phyloP scores from a whole-genome alignment of 2,888 invertebrate species.

The Seira musarum region DNA sequence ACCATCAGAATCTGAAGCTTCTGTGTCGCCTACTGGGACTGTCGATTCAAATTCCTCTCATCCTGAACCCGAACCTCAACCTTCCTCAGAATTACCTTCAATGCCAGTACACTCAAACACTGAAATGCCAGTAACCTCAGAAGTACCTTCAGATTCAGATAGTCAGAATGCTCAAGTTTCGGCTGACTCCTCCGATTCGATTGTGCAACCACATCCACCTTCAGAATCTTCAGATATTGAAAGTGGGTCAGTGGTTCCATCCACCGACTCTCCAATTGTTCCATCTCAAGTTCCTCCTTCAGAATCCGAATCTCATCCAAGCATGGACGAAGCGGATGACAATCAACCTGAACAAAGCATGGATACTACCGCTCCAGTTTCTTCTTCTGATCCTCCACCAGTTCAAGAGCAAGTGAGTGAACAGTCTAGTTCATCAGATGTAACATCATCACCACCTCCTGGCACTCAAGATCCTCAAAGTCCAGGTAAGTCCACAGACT shows the following conservation, averaged over 20 bases:
- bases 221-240: not conserved
- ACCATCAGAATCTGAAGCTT: not conserved
- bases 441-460: constrained; percentile 24
- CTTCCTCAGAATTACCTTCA: no score
- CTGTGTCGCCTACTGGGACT: not conserved
- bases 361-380: not conserved
- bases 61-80: not conserved
- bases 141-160: no score
- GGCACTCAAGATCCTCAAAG: constrained; percentile 26
- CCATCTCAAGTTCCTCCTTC: not conserved
- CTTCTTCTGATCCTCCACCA: not conserved
- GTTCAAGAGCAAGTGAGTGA: no score
- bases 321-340: not conserved
- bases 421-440: no score
- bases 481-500: constrained; percentile 55
- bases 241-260: no score
- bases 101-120: no score
- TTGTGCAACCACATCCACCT: no score
- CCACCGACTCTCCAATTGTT: no score
- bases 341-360: not conserved
- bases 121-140: no score
- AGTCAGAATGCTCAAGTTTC: no score
- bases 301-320: not conserved
- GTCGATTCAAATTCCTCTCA: not conserved
- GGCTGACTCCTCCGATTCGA: no score